Evolutionary conservation across 92 coral and sea anemone species (phyloP), one percentile per base, ranked within the genome.

Genomic region (Bergia sp.): DNA sequence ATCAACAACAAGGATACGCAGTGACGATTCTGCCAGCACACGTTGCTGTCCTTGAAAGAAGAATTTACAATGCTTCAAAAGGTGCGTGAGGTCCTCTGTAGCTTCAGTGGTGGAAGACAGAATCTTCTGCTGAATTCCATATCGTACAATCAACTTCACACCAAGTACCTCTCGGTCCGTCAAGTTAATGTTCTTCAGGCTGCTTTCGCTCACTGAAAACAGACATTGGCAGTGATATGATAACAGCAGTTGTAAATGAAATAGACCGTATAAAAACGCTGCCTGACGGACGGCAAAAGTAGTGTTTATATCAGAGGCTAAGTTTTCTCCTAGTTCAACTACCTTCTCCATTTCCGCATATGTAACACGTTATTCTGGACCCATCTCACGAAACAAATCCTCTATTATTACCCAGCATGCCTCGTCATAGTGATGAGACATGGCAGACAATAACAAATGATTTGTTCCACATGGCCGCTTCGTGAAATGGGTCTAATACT

Each of bases 11-110:
- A 96, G 93, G 99, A 97, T 97, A 97, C 99, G 96, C 57, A 97
- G 82, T 0, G 97, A 80, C 37, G 94, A 92, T 85, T 97, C 95
- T 13, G 97, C 88, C 5, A 93, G 37, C 53, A 77, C 85, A 49
- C 94, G 95, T 76, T 97, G 99, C 61, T 97, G 99, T 57, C 97
- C 96, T 65, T 95, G 97, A 74, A 97, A 90, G 85, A 96, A 96
- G 91, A 96, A 97, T 91, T 97, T 97, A 90, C 93, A 92, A 93
- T 94, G 89, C 85, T 97, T 97, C 82, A 97, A 93, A 42, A 97
- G 95, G 85, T 94, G 92, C 16, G 94, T 91, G 81, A 97, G 86
- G 81, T 96, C 98, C 44, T 97, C 96, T 10, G 89, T 91, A 4
- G 88, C 96, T 80, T 97, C 99, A 76, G 96, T 65, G 86, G 86